Percentiles rank a stretch among this genome's conserved stretches.
phyloP scores from a whole-genome alignment of 2,888 invertebrate genomes.

The Acleris cristana region DNA sequence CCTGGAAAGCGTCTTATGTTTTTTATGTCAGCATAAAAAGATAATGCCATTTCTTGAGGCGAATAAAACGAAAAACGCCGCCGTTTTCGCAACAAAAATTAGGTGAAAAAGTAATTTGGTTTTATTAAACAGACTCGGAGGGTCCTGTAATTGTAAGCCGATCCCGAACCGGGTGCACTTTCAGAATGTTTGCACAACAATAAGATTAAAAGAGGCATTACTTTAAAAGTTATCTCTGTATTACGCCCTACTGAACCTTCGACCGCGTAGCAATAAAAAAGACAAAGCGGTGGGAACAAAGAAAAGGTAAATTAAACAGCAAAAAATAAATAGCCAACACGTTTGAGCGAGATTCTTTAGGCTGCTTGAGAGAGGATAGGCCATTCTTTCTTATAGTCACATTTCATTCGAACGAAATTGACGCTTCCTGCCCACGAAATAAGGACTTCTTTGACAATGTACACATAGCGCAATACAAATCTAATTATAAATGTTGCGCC shows the following conservation, averaged over 20 bases:
- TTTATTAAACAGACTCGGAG: conserved; percentile 45
- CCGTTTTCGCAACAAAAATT: conserved; percentile 50
- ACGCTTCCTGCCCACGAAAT: conserved; percentile 10
- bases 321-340: conserved; percentile 61
- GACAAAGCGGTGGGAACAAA: conserved; percentile 59
- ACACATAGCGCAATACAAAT: conserved; percentile 17
- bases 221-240: conserved; percentile 60
- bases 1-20: conserved; percentile 15
- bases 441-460: conserved; percentile 3
- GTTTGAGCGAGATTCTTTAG: conserved; percentile 58
- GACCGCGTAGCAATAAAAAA: conserved; percentile 57
- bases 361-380: conserved; percentile 45
- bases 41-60: conserved; percentile 48
- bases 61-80: conserved; percentile 43
- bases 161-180: conserved; percentile 49
- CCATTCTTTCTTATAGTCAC: conserved; percentile 47
- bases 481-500: conserved; percentile 20
- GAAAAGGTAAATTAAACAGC: conserved; percentile 65
- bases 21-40: conserved; percentile 41
- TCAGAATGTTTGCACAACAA: conserved; percentile 57
- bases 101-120: conserved; percentile 52
- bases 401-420: conserved; percentile 15
- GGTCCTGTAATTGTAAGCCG: conserved; percentile 52
- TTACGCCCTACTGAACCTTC: conserved; percentile 53
- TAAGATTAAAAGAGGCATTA: conserved; percentile 62